phyloP scores from a whole-genome alignment of 2,888 invertebrate species.

The Eilema caniola region DNA sequence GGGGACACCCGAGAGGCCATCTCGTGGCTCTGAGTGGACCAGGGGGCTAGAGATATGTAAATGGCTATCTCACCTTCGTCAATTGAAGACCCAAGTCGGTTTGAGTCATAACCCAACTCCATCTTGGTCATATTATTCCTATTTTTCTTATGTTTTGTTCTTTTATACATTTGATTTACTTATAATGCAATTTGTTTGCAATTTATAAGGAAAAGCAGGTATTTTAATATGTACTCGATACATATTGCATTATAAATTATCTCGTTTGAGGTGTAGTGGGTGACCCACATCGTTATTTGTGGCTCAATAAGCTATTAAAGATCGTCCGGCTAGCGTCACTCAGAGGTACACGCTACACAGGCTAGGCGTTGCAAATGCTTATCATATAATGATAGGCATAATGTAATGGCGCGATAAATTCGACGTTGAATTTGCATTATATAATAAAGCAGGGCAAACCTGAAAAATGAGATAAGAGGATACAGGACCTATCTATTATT shows the following conservation, averaged over 20 bases:
- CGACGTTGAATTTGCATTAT: background rate
- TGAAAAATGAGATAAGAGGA: too few species aligned
- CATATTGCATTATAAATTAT: background rate
- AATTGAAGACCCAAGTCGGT: too few species aligned
- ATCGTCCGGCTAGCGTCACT: background rate
- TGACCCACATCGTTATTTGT: background rate
- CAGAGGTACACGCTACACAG: background rate
- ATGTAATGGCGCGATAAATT: background rate
- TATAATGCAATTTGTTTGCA: too few species aligned
- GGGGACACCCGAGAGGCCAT: too few species aligned
- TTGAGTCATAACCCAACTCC: too few species aligned
- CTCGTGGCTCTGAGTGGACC: too few species aligned
- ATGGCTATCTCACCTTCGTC: too few species aligned
- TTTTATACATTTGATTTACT: too few species aligned
- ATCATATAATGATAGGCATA: background rate
- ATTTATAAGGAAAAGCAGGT: background rate
- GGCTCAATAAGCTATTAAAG: conserved; percentile 1
- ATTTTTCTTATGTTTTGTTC: too few species aligned
- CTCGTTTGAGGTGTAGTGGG: background rate
- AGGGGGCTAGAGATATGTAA: too few species aligned
- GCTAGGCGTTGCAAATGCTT: conserved; percentile 4
- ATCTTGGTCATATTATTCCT: too few species aligned
- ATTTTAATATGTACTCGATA: background rate
- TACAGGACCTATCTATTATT: too few species aligned
- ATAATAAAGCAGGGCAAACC: background rate